A percentile compares a stretch with the other conserved stretches of the same genome.
phyloP scores from a whole-genome alignment of 2,797 vertebrate genomes.

The Lutjanus argentimaculatus region DNA sequence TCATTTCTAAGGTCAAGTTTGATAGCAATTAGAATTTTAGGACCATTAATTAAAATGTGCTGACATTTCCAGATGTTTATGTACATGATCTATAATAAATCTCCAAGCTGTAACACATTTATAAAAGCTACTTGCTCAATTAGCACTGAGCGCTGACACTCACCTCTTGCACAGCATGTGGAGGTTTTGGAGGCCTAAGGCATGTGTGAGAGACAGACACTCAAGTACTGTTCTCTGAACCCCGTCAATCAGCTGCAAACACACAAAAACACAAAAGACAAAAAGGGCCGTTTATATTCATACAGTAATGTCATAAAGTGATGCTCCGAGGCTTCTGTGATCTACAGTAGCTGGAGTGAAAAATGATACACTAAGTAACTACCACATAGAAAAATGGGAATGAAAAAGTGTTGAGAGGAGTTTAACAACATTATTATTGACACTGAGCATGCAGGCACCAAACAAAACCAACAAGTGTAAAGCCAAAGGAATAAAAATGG shows the following conservation, averaged over 20 bases:
- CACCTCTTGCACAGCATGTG: slow-evolving; percentile 92
- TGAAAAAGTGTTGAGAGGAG: slow-evolving; percentile 5
- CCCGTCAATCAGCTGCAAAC: slow-evolving; percentile 87
- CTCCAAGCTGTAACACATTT: background rate
- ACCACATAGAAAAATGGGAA: background rate
- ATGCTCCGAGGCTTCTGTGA: background rate
- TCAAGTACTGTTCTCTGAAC: slow-evolving; percentile 90
- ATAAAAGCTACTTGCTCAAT: background rate
- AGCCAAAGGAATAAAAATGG: background rate
- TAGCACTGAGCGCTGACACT: slow-evolving; percentile 64
- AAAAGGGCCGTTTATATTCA: background rate
- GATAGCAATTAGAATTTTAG: background rate
- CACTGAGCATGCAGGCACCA: background rate
- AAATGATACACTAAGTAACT: background rate
- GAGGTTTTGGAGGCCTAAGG: slow-evolving; percentile 89
- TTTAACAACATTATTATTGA: slow-evolving; percentile 25
- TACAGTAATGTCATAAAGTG: background rate
- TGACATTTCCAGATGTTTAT: background rate
- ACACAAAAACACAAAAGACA: background rate
- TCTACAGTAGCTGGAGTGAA: background rate
- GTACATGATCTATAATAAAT: too few relatives aligned
- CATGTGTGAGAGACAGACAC: slow-evolving; percentile 93
- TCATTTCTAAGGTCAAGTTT: background rate
- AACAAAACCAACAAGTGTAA: slow-evolving; percentile 14
- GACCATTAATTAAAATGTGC: background rate